Evolutionary conservation across 2,888 invertebrate genomes (phyloP).

Genomic region (Drosophila buzzatii): DNA sequence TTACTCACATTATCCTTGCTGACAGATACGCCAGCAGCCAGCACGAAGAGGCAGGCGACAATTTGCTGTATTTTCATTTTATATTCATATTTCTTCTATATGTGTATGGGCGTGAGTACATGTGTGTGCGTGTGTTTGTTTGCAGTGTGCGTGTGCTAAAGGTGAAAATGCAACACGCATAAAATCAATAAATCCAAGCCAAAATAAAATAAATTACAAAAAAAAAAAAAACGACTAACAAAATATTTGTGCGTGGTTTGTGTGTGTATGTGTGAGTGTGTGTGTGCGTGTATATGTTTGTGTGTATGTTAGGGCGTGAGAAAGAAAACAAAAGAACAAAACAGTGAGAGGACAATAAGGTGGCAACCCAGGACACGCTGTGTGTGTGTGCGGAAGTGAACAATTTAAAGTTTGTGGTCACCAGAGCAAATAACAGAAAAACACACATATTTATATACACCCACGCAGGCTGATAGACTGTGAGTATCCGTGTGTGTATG

Average conservation of each 20-base stretch:
- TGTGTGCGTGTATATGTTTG: conserved; percentile 12
- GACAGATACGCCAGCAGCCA: not conserved
- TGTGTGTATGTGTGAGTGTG: conserved; percentile 28
- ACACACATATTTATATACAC: conserved; percentile 15
- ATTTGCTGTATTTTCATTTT: conserved; percentile 23
- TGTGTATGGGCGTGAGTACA: conserved; percentile 27
- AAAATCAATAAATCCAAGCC: conserved; percentile 80
- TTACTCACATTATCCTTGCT: conserved; percentile 27
- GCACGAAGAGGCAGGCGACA: conserved; percentile 5
- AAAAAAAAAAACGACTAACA: conserved; percentile 65
- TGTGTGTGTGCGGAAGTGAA: conserved; percentile 68
- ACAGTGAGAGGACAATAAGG: conserved; percentile 53
- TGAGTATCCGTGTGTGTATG: conserved; percentile 6
- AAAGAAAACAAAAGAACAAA: conserved; percentile 64
- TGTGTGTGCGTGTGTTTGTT: conserved; percentile 14
- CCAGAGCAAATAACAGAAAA: conserved; percentile 33
- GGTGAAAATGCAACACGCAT: conserved; percentile 76
- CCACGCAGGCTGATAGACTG: conserved; percentile 2
- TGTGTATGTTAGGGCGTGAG: conserved; percentile 51
- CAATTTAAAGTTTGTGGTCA: conserved; percentile 67
- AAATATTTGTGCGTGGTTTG: conserved; percentile 54
- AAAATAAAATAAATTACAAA: conserved; percentile 73
- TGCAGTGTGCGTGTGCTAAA: conserved; percentile 35
- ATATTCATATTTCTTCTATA: conserved; percentile 16
- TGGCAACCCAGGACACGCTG: conserved; percentile 49